phyloP scores from a whole-genome alignment of 2,888 invertebrate genomes.

The Drosophila multiciliata region DNA sequence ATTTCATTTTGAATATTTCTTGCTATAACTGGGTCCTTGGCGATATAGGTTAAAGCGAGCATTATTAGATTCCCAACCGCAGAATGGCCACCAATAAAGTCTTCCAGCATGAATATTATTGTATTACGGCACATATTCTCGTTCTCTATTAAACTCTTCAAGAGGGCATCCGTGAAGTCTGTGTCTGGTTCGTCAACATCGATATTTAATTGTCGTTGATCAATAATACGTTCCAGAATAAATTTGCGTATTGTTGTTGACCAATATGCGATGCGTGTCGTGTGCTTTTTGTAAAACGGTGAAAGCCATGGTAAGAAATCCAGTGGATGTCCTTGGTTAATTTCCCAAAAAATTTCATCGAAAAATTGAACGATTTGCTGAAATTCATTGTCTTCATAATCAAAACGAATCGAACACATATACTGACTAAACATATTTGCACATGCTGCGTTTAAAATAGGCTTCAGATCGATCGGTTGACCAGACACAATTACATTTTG shows the following conservation, averaged over 20 bases:
- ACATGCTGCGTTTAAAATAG: conserved; percentile 89
- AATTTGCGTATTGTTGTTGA: conserved; percentile 90
- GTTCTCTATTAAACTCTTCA: conserved; percentile 89
- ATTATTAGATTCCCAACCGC: conserved; percentile 94
- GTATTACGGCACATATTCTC: conserved; percentile 89
- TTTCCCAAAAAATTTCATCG: conserved; percentile 96
- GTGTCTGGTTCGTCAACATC: conserved; percentile 88
- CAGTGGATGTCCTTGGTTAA: conserved; percentile 94
- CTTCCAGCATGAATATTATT: conserved; percentile 93
- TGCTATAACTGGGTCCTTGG: conserved; percentile 88
- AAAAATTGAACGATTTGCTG: conserved; percentile 89
- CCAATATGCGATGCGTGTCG: conserved; percentile 89
- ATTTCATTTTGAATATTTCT: conserved; percentile 89
- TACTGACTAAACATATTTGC: conserved; percentile 94
- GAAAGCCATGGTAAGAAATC: conserved; percentile 94
- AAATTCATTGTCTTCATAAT: conserved; percentile 89
- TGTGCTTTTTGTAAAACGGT: conserved; percentile 89
- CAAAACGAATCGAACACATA: conserved; percentile 92
- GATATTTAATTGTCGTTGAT: conserved; percentile 83
- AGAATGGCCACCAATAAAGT: conserved; percentile 94
- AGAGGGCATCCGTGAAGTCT: conserved; percentile 92
- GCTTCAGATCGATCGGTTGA: conserved; percentile 88
- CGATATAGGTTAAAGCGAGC: conserved; percentile 90
- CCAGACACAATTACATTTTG: conserved; percentile 83
- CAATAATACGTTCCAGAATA: conserved; percentile 90